phyloP scores from a whole-genome alignment of 2,113 vertebrate genomes.

The Hoplias malabaricus region DNA sequence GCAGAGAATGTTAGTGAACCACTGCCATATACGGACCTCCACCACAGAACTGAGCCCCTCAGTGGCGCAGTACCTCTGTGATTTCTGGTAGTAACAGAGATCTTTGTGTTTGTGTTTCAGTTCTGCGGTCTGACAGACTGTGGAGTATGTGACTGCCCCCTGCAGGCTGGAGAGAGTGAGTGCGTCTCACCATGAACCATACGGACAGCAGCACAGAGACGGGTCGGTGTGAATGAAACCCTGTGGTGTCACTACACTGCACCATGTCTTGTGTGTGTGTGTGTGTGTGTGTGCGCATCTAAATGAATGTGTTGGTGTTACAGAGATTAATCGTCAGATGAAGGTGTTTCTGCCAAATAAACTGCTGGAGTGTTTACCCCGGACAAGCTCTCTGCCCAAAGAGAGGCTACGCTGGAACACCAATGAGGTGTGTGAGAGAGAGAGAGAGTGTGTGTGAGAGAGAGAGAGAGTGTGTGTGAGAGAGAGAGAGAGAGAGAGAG shows the following conservation, averaged over 20 bases:
- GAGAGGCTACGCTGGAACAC: slow-evolving; percentile 90
- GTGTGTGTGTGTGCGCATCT: slow-evolving; percentile 9
- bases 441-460: neutral
- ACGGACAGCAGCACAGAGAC: slow-evolving; percentile 1
- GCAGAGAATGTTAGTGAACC: too few species aligned
- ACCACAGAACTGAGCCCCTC: too few species aligned
- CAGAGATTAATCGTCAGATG: slow-evolving; percentile 75
- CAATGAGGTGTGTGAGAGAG: slow-evolving; percentile 77
- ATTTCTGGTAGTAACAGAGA: too few species aligned
- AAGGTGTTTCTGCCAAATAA: slow-evolving; percentile 89
- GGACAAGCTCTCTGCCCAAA: slow-evolving; percentile 75
- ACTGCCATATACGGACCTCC: too few species aligned
- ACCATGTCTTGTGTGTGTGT: slow-evolving; percentile 9
- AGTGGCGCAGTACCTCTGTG: too few species aligned
- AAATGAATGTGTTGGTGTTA: slow-evolving; percentile 30
- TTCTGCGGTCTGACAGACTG: neutral
- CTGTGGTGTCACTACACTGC: too few species aligned
- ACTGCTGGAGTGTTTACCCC: slow-evolving; percentile 85
- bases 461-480: too few species aligned
- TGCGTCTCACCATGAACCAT: slow-evolving; percentile 1
- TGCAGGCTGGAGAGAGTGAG: slow-evolving; percentile 33
- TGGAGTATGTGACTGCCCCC: slow-evolving; percentile 26
- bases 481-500: neutral
- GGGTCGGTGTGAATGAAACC: too few species aligned
- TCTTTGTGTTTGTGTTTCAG: neutral